A percentile compares a stretch with the other conserved stretches of the same genome.
These are phyloP conservation scores for Agrypnia vestita DNA, from an alignment of 1,140 invertebrate species.

Conservation along the genomic window DNA sequence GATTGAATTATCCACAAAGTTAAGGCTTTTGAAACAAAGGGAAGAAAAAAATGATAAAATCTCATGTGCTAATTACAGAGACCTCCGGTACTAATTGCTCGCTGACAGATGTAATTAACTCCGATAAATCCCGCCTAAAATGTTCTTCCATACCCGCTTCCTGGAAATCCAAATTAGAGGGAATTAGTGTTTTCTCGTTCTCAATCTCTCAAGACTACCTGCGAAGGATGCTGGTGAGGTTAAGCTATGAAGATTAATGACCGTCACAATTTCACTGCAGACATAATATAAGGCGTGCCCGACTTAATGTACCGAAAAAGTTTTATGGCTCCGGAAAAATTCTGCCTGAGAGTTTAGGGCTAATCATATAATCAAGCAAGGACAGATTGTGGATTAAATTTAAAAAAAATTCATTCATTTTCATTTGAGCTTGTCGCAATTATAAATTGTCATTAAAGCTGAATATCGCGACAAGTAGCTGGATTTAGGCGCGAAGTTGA, in stretches of 20 bases:
- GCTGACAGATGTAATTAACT: constrained; percentile 39
- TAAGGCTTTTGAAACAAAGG: not conserved
- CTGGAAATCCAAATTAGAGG: constrained; percentile 33
- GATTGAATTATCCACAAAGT: not conserved
- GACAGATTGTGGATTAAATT: too few relatives aligned
- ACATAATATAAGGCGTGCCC: not conserved
- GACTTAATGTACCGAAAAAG: constrained; percentile 42
- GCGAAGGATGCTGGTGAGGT: too few relatives aligned
- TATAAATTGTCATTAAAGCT: too few relatives aligned
- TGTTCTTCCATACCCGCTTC: not conserved
- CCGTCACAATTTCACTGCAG: not conserved
- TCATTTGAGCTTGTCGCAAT: too few relatives aligned
- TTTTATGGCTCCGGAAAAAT: constrained; percentile 24
- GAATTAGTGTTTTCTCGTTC: not conserved
- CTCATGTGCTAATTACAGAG: not conserved
- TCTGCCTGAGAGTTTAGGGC: not conserved
- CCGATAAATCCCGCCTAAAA: not conserved
- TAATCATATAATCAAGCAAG: too few relatives aligned
- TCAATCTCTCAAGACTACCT: too few relatives aligned
- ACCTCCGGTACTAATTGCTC: constrained; percentile 22
- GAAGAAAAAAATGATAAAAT: not conserved
- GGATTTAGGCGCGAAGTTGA: too few relatives aligned
- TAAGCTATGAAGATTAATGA: constrained; percentile 44
- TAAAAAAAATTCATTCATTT: too few relatives aligned
- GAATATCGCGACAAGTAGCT: too few relatives aligned